Conservation (phyloP, 2,113 vertebrate genomes). For the Blennius ocellaris region DNA sequence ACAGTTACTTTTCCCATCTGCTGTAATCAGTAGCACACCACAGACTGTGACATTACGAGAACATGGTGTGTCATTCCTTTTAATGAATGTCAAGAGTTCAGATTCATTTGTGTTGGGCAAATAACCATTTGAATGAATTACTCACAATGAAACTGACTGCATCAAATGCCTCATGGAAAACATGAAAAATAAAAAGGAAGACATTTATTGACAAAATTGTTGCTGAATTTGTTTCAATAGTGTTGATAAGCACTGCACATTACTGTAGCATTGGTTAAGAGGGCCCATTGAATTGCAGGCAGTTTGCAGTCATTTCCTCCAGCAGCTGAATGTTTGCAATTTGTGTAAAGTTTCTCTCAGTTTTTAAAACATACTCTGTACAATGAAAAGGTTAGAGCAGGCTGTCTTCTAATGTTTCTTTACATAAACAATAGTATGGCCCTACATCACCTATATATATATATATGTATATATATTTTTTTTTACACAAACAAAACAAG, state of each 20-base stretch:
- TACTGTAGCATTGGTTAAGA: background rate
- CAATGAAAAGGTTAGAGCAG: too few relatives aligned
- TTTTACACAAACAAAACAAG: too few relatives aligned
- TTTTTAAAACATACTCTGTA: too few relatives aligned
- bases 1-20: slow-evolving; percentile 31
- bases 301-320: background rate
- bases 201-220: background rate
- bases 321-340: background rate
- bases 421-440: too few relatives aligned
- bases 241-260: background rate
- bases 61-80: slow-evolving; percentile 35
- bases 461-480: too few relatives aligned
- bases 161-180: background rate
- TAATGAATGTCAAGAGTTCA: slow-evolving; percentile 16
- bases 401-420: too few relatives aligned
- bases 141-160: slow-evolving; percentile 20
- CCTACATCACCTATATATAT: too few relatives aligned
- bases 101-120: background rate
- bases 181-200: background rate
- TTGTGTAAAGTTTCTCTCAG: background rate
- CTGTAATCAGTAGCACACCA: slow-evolving; percentile 22
- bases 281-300: background rate
- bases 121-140: slow-evolving; percentile 32
- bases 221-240: background rate
- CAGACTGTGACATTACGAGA: slow-evolving; percentile 44